Percentiles rank a stretch among this genome's conserved stretches.
These are phyloP conservation scores for Numida meleagris DNA, from an alignment of 2,113 vertebrate genomes.

Conservation along the genomic window DNA sequence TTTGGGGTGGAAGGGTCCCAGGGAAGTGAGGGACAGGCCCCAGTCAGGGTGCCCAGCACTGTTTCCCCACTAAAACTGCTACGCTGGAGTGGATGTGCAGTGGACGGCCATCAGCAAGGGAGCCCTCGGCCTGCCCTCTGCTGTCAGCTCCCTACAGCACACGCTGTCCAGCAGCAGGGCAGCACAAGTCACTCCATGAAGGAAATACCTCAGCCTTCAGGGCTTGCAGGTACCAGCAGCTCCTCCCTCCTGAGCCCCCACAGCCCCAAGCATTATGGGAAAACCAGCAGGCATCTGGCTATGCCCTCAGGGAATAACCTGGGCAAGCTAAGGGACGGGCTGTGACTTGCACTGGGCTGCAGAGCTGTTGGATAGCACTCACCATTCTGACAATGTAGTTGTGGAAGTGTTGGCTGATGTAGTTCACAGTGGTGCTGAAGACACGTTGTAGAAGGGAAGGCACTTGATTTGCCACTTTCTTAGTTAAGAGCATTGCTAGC, in stretches of 20 bases:
- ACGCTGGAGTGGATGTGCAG: too few species aligned
- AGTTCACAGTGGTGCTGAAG: slow-evolving; percentile 72
- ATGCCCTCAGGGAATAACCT: background rate
- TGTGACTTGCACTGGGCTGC: background rate
- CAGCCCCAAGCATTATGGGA: background rate
- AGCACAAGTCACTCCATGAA: too few species aligned
- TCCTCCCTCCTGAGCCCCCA: background rate
- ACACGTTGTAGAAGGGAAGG: slow-evolving; percentile 79
- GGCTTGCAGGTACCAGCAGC: background rate
- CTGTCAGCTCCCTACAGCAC: too few species aligned
- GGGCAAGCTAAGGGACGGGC: too few species aligned
- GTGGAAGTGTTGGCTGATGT: slow-evolving; percentile 60
- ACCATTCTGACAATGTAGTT: slow-evolving; percentile 61
- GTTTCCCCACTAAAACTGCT: fast-evolving
- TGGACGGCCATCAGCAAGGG: too few species aligned
- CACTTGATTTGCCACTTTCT: slow-evolving; percentile 73
- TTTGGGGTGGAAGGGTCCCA: fast-evolving
- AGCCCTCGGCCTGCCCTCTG: too few species aligned
- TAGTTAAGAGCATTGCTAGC: slow-evolving; percentile 84
- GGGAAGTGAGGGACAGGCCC: too few species aligned
- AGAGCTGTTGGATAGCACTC: background rate
- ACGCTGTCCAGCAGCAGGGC: too few species aligned
- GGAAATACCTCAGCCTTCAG: too few species aligned
- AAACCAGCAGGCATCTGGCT: background rate
- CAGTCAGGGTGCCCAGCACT: background rate